Evolutionary conservation across 2,797 vertebrate genomes (phyloP).

Genomic region (Brachyalestes nurse): DNA sequence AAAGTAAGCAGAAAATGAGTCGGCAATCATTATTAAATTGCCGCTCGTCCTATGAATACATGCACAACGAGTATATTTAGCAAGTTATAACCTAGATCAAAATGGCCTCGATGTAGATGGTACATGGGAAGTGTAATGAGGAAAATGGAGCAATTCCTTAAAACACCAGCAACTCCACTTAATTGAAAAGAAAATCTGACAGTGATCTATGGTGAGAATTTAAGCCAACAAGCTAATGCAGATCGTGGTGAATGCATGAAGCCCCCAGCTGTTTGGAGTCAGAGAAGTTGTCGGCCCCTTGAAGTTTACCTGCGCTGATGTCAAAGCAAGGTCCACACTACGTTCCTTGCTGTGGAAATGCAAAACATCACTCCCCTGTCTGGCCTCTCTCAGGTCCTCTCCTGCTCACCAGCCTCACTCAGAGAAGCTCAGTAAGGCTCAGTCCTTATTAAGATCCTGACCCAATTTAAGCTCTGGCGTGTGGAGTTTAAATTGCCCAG

Average conservation of each 20-base stretch:
- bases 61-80: conserved; percentile 38
- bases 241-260: neutral
- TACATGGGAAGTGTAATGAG: neutral
- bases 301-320: conserved; percentile 50
- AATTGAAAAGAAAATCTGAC: neutral
- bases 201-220: neutral
- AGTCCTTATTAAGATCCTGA: conserved; percentile 64
- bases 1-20: neutral
- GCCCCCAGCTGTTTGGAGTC: neutral
- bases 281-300: neutral
- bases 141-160: conserved; percentile 13
- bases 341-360: conserved; percentile 59
- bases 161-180: neutral
- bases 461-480: conserved; percentile 59
- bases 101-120: conserved; percentile 27
- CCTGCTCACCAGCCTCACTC: conserved; percentile 33
- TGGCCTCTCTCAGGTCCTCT: conserved; percentile 72
- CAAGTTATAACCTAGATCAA: conserved; percentile 34
- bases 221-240: neutral
- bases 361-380: conserved; percentile 58
- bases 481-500: conserved; percentile 32
- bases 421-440: conserved; percentile 31
- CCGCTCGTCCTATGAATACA: neutral
- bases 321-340: conserved; percentile 65
- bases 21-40: neutral